phyloP scores from a whole-genome alignment of 2,888 invertebrate species.

The Andrena bicolor region DNA sequence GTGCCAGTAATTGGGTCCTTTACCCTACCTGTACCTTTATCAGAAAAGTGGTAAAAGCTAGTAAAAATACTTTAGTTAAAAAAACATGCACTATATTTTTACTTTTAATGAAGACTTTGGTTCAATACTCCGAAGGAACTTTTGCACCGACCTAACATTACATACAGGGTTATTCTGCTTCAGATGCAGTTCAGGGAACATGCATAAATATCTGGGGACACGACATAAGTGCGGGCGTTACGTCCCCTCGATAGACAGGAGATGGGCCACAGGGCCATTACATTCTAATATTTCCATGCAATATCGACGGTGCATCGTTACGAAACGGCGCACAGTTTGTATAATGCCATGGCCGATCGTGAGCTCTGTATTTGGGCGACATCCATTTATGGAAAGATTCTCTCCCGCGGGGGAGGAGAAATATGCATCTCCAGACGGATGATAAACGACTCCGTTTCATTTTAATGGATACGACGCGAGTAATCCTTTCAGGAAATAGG shows the following conservation, averaged over 20 bases:
- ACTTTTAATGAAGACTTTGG: no score
- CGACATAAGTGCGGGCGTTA: not conserved
- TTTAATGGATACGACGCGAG: not conserved
- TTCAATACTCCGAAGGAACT: no score
- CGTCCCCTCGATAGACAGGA: not conserved
- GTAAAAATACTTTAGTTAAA: no score
- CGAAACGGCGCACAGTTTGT: constrained; percentile 57
- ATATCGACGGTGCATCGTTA: constrained; percentile 52
- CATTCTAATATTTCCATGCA: constrained; percentile 51
- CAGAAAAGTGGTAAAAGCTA: no score
- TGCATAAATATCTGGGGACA: not conserved
- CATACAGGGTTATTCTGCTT: no score
- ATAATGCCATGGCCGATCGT: constrained; percentile 55
- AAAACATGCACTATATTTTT: no score
- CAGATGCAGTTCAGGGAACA: no score
- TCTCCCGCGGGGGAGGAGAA: not conserved
- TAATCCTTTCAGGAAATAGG: not conserved
- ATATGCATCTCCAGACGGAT: not conserved
- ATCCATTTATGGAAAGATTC: constrained; percentile 44
- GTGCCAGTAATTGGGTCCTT: no score
- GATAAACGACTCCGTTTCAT: constrained; percentile 11
- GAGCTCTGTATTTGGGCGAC: constrained; percentile 44
- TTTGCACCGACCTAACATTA: no score
- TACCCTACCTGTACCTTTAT: no score
- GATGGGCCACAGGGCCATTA: not conserved